Evolutionary conservation across 1,140 invertebrate species (phyloP).

Genomic region (Cyrtorhinus lividipennis): DNA sequence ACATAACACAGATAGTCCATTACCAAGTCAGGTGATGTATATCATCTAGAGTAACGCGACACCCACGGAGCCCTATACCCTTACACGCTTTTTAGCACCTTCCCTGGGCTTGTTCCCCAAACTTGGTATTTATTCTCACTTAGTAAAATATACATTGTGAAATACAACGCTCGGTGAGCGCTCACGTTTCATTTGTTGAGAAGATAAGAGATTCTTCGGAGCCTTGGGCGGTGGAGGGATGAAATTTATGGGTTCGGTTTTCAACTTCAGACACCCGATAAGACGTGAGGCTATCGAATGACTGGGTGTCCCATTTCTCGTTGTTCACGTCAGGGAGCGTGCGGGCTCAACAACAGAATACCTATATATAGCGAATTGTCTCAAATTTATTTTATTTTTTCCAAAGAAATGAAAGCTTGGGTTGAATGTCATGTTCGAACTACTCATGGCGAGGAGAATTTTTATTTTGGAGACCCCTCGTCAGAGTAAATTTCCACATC

Average conservation of each 20-base stretch:
- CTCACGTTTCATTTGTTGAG: conserved; percentile 6
- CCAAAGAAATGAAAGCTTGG: no score
- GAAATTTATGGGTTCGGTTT: neutral
- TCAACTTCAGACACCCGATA: neutral
- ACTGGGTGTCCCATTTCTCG: neutral
- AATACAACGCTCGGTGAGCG: conserved; percentile 1
- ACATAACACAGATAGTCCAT: conserved; percentile 5
- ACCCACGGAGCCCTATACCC: conserved; percentile 4
- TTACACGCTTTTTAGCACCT: conserved; percentile 17
- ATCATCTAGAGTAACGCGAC: conserved; percentile 11
- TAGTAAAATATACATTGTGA: conserved; percentile 14
- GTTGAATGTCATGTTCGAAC: no score
- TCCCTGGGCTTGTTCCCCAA: no score
- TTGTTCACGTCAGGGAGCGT: no score
- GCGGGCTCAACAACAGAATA: no score
- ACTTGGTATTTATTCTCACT: conserved; percentile 14
- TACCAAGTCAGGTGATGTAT: conserved; percentile 8
- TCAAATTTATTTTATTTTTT: no score
- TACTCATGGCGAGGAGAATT: no score
- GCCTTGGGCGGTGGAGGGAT: neutral
- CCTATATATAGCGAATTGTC: no score
- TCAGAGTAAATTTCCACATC: no score
- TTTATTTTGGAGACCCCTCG: no score
- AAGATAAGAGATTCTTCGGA: neutral
- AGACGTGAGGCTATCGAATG: neutral